Evolutionary conservation across 2,797 vertebrate genomes (phyloP).

Genomic region (Uromys caudimaculatus): DNA sequence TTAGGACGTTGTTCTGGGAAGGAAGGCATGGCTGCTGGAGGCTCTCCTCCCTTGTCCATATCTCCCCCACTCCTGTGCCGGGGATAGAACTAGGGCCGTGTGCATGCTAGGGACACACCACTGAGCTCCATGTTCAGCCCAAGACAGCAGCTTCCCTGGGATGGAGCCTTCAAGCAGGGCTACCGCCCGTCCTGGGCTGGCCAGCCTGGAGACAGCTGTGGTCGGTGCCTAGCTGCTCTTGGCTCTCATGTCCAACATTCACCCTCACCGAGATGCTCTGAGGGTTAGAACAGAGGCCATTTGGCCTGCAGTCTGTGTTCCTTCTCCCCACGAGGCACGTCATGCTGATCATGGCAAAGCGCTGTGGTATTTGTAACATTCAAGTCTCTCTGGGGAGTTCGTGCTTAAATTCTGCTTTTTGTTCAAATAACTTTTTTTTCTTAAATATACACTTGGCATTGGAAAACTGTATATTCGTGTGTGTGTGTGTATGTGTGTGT

Average conservation of each 20-base stretch:
- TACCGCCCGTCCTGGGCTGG: neutral
- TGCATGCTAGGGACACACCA: neutral
- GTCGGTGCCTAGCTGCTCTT: neutral
- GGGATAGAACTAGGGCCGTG: neutral
- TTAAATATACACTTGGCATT: conserved; percentile 22
- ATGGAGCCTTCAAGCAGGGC: neutral
- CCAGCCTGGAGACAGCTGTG: neutral
- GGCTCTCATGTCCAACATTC: neutral
- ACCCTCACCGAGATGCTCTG: conserved; percentile 11
- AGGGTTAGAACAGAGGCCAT: conserved; percentile 35
- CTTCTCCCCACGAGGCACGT: neutral
- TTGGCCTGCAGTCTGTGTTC: neutral
- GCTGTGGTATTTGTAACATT: conserved; percentile 56
- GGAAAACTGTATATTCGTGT: neutral
- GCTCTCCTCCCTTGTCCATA: neutral
- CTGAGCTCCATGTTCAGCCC: neutral
- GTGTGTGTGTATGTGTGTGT: neutral
- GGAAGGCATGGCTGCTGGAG: neutral
- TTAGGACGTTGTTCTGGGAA: neutral
- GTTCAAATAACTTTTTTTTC: conserved; percentile 6
- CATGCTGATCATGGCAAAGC: neutral
- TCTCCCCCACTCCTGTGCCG: neutral
- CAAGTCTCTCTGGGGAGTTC: conserved; percentile 52
- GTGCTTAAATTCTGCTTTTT: conserved; percentile 50
- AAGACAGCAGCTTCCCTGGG: neutral